Evolutionary conservation across 2,797 vertebrate species (phyloP).

Genomic region (Lepus oiostolus): DNA sequence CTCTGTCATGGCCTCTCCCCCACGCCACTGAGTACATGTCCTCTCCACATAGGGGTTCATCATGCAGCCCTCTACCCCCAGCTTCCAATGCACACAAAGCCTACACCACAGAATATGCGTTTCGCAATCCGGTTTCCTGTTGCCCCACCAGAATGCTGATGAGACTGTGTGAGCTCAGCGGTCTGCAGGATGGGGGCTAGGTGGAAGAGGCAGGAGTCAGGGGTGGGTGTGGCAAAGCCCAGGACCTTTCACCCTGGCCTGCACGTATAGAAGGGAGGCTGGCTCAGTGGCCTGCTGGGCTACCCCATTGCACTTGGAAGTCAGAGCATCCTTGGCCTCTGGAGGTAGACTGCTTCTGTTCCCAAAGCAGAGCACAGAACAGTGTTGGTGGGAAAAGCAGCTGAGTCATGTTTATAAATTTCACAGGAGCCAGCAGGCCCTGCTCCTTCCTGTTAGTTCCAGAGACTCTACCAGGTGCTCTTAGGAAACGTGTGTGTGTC

Average conservation of each 20-base stretch:
- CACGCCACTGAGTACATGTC: not conserved
- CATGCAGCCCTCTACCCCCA: not conserved
- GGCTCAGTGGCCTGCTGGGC: fast-evolving
- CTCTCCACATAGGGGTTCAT: not conserved
- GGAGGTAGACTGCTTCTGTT: not conserved
- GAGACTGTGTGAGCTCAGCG: fast-evolving
- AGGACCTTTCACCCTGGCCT: fast-evolving
- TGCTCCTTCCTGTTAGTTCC: not conserved
- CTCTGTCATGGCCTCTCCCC: not conserved
- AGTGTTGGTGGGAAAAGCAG: not conserved
- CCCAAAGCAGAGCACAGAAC: not conserved
- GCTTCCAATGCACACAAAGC: not conserved
- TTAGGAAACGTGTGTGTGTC: not conserved
- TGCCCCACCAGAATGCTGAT: not conserved
- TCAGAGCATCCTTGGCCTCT: not conserved
- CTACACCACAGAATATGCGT: not conserved
- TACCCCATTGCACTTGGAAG: not conserved
- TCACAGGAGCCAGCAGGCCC: not conserved
- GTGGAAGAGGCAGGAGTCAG: too few relatives aligned
- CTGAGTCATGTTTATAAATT: not conserved
- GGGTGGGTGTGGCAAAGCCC: fast-evolving
- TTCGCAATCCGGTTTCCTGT: not conserved
- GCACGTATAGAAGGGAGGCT: too few relatives aligned
- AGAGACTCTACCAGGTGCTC: not conserved
- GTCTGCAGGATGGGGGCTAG: too few relatives aligned